These are phyloP conservation scores for Ethmia dodecea DNA, from an alignment of 2,888 invertebrate species.

Conservation along the genomic window DNA sequence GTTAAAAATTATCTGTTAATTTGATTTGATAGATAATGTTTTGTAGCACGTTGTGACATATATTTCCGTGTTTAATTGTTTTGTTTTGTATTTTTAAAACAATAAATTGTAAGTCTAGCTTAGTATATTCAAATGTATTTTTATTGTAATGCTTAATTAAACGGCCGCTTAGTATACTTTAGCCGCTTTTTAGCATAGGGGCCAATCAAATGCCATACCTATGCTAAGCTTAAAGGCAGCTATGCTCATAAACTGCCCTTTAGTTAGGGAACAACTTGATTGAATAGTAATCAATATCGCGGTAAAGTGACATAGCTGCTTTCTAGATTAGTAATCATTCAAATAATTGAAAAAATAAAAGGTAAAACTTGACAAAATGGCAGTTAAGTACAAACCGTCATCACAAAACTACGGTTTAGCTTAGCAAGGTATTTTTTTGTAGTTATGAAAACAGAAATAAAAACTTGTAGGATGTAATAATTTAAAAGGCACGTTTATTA, in stretches of 20 bases:
- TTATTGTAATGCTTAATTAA: not conserved
- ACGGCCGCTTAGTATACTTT: not conserved
- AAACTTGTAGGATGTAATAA: not conserved
- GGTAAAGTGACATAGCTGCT: too few species aligned
- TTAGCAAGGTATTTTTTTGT: not conserved
- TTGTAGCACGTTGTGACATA: too few species aligned
- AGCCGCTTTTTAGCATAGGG: not conserved
- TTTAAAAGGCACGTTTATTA: not conserved
- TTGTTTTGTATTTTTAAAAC: not conserved
- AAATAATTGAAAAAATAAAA: not conserved
- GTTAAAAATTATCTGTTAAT: too few species aligned
- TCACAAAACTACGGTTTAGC: not conserved
- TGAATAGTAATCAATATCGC: too few species aligned
- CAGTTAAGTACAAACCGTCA: not conserved
- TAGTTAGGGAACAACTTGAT: not conserved
- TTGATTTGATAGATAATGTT: too few species aligned
- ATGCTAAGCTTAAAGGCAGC: not conserved
- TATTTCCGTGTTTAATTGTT: too few species aligned
- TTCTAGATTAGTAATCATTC: not conserved
- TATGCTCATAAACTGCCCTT: not conserved
- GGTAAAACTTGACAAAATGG: not conserved
- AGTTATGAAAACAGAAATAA: not conserved
- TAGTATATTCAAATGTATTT: not conserved
- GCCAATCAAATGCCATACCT: not conserved
- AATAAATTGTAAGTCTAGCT: not conserved